Conservation (phyloP, 2,113 vertebrate species). For the Boulengerochromis microlepis region DNA sequence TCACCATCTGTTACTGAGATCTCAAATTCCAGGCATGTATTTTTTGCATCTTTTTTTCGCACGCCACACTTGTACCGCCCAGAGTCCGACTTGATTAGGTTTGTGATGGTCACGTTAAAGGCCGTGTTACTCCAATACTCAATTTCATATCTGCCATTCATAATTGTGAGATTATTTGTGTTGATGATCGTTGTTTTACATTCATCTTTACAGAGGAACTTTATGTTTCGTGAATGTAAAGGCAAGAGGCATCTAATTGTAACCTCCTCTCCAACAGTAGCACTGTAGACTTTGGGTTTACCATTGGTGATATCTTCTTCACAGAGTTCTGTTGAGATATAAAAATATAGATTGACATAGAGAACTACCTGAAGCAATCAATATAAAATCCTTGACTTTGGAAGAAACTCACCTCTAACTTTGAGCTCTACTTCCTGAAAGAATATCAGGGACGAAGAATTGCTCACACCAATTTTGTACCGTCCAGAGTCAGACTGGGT, state of each 20-base stretch:
- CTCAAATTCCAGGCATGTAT: not conserved
- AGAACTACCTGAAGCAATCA: not conserved
- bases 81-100: not conserved
- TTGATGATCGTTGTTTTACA: not conserved
- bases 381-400: not conserved
- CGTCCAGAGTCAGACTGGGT: not conserved
- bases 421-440: not conserved
- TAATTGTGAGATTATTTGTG: not conserved
- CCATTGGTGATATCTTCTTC: not conserved
- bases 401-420: not conserved
- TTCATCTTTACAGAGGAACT: not conserved
- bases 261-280: not conserved
- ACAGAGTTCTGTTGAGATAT: not conserved
- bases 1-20: not conserved
- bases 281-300: not conserved
- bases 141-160: not conserved
- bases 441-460: accelerated
- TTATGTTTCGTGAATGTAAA: not conserved
- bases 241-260: not conserved
- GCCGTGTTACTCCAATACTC: not conserved
- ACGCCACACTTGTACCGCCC: not conserved
- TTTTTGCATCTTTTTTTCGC: not conserved
- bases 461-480: not conserved
- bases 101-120: not conserved
- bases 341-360: not conserved